These are phyloP conservation scores for Hymenopus coronatus DNA, from an alignment of 2,888 invertebrate species.

Conservation along the genomic window DNA sequence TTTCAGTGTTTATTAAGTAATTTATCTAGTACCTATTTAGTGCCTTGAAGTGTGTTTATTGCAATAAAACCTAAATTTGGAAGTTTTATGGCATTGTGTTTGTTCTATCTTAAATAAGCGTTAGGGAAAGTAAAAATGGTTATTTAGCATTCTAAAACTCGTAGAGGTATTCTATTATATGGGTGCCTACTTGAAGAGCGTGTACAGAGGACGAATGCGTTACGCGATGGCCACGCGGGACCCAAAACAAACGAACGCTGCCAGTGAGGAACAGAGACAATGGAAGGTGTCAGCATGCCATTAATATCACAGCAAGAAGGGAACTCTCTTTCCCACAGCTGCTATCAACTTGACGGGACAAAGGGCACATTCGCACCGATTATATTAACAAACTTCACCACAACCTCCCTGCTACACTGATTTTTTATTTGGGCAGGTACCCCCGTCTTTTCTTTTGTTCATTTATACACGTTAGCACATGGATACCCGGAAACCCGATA, in stretches of 20 bases:
- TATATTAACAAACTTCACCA: constrained; percentile 13
- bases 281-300: neutral
- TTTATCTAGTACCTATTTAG: too few relatives aligned
- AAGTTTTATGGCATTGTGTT: too few relatives aligned
- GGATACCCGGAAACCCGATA: neutral
- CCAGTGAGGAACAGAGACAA: neutral
- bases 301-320: neutral
- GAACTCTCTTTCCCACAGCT: neutral
- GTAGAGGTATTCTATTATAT: too few relatives aligned
- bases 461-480: neutral
- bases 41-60: too few relatives aligned
- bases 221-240: neutral
- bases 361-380: neutral
- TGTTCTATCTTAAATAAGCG: too few relatives aligned
- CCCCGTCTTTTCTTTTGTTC: neutral
- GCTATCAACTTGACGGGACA: neutral
- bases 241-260: neutral
- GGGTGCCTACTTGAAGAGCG: too few relatives aligned
- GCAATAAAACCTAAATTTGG: too few relatives aligned
- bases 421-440: neutral
- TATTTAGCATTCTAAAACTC: too few relatives aligned
- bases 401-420: neutral
- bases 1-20: too few relatives aligned
- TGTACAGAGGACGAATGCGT: too few relatives aligned
- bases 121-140: too few relatives aligned